These are phyloP conservation scores for Drosophila athabasca DNA, from an alignment of 1,140 invertebrate species.

Conservation along the genomic window DNA sequence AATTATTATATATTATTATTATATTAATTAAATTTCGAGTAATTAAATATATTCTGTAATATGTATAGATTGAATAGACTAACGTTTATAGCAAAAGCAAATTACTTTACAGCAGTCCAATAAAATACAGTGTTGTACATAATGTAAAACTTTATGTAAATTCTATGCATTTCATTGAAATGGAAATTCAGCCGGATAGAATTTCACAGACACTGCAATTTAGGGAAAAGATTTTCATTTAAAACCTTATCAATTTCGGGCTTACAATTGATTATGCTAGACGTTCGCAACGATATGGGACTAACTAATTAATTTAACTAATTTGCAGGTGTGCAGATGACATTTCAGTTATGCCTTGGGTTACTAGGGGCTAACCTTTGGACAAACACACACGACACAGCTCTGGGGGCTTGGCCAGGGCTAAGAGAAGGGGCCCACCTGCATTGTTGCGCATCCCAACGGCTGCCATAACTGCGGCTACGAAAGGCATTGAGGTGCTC, in stretches of 20 bases:
- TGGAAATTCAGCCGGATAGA: not conserved
- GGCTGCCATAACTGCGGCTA: conserved; percentile 57
- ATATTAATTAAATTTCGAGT: too few relatives aligned
- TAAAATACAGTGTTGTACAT: conserved; percentile 29
- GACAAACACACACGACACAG: not conserved
- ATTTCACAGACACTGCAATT: conserved; percentile 11
- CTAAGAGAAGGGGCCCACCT: too few relatives aligned
- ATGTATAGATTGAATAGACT: too few relatives aligned
- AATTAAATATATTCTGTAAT: too few relatives aligned
- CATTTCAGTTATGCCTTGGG: conserved; percentile 40
- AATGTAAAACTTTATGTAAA: conserved; percentile 36
- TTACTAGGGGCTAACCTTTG: conserved; percentile 3
- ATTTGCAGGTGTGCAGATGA: conserved; percentile 49
- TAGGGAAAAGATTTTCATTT: not conserved
- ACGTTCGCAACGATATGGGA: conserved; percentile 1
- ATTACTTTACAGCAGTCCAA: not conserved
- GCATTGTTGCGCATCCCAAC: not conserved
- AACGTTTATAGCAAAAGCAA: too few relatives aligned
- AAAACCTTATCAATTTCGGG: conserved; percentile 28
- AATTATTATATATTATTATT: too few relatives aligned
- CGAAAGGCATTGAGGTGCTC: conserved; percentile 57
- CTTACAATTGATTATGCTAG: conserved; percentile 11
- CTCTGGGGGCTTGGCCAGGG: too few relatives aligned
- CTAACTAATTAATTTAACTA: conserved; percentile 41
- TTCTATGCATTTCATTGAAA: conserved; percentile 53